Evolutionary conservation across 2,113 vertebrate genomes (phyloP).

Genomic region (Alethe diademata): DNA sequence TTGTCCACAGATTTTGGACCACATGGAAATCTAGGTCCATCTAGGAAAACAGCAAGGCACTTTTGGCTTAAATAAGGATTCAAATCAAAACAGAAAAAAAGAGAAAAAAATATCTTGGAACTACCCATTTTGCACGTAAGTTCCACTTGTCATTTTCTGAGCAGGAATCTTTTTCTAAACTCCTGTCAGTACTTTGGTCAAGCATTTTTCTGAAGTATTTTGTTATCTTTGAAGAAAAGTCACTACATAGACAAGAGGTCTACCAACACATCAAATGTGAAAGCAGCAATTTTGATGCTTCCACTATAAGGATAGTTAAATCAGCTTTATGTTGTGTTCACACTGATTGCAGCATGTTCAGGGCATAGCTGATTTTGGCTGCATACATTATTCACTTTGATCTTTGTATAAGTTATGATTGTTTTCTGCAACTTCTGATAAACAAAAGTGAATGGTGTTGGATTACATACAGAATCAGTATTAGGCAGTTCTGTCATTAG

Average conservation of each 20-base stretch:
- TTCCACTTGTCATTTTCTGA: neutral
- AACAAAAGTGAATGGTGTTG: neutral
- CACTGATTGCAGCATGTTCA: neutral
- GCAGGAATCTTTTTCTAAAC: neutral
- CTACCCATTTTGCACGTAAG: accelerated
- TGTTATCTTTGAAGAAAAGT: neutral
- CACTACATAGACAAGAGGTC: neutral
- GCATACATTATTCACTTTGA: neutral
- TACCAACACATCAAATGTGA: neutral
- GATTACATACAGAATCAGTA: neutral
- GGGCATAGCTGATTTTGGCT: neutral
- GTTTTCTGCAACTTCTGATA: neutral
- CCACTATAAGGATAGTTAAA: neutral
- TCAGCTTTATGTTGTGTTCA: neutral
- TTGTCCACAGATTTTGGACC: neutral
- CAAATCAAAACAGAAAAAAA: neutral
- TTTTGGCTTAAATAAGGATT: neutral
- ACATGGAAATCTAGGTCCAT: neutral
- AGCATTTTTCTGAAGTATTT: neutral
- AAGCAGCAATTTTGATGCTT: neutral
- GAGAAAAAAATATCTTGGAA: neutral
- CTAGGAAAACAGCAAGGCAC: neutral
- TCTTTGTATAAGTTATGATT: neutral
- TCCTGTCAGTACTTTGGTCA: neutral
- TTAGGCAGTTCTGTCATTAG: neutral